phyloP scores from a whole-genome alignment of 2,797 vertebrate species.

The Helicolenus hilgendorfi region DNA sequence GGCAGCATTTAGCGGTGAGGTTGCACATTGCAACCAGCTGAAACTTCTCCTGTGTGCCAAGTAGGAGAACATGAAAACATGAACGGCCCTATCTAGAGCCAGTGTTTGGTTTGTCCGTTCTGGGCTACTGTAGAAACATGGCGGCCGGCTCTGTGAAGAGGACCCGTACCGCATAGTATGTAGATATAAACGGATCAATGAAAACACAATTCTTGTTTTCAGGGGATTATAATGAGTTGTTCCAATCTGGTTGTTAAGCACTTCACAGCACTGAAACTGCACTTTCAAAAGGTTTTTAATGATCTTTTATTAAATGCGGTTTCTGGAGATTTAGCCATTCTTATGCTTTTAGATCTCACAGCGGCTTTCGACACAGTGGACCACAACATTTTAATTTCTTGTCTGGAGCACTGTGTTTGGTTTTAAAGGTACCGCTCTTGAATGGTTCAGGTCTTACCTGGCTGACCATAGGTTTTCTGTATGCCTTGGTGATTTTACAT shows the following conservation, averaged over 20 bases:
- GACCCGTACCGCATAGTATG: too few relatives aligned
- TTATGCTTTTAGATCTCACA: background rate
- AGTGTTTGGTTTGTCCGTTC: background rate
- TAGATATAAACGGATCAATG: background rate
- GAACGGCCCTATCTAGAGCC: background rate
- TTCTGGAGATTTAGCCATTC: background rate
- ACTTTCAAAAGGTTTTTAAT: background rate
- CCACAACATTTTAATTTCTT: background rate
- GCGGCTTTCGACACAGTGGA: background rate
- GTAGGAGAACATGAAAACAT: background rate
- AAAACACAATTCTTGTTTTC: too few relatives aligned
- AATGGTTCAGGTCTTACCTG: background rate
- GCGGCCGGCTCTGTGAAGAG: background rate
- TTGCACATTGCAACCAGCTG: background rate
- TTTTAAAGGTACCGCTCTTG: background rate
- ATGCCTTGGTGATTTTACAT: background rate
- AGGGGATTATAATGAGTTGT: too few relatives aligned
- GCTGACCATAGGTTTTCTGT: background rate
- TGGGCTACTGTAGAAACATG: too few relatives aligned
- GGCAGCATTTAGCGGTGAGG: background rate
- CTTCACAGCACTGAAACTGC: background rate
- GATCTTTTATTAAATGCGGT: background rate
- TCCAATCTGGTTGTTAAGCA: too few relatives aligned
- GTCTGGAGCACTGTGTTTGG: background rate
- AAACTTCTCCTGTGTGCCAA: background rate